Percentiles rank a stretch among this genome's conserved stretches.
Evolutionary conservation across 2,113 vertebrate species (phyloP).

Genomic region (Pseudorasbora parva): DNA sequence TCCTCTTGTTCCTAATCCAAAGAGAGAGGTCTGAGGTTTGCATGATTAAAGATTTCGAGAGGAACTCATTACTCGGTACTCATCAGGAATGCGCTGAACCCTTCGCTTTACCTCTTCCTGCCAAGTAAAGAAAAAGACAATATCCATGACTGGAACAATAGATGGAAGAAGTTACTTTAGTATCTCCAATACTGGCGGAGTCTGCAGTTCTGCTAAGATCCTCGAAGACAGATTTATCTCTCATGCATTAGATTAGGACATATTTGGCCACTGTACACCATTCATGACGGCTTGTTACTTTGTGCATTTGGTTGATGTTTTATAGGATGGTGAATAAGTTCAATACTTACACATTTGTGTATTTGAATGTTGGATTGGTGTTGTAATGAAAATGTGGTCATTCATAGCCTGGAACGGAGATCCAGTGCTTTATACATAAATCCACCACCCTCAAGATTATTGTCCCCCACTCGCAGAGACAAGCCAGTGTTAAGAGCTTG

Average conservation of each 20-base stretch:
- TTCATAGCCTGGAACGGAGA: conserved; percentile 12
- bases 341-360: not conserved
- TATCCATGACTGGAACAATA: conserved; percentile 48
- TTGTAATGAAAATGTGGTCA: conserved; percentile 33
- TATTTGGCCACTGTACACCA: conserved; percentile 9
- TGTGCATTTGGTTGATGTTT: not conserved
- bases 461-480: not conserved
- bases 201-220: conserved; percentile 11
- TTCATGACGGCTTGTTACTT: not conserved
- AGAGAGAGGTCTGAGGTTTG: conserved; percentile 41
- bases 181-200: conserved; percentile 25
- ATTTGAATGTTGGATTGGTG: conserved; percentile 9
- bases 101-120: conserved; percentile 28
- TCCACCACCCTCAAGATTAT: not conserved
- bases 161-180: conserved; percentile 39
- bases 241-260: conserved; percentile 36
- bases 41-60: conserved; percentile 53
- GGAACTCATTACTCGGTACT: conserved; percentile 39
- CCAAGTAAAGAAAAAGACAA: conserved; percentile 38
- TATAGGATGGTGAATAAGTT: conserved; percentile 1
- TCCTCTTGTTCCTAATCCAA: conserved; percentile 46
- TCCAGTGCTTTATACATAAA: not conserved
- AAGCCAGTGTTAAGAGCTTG: not conserved
- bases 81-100: conserved; percentile 36
- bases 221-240: not conserved